Conservation (phyloP, 2,888 invertebrate species). For the Lysandra bellargus region DNA sequence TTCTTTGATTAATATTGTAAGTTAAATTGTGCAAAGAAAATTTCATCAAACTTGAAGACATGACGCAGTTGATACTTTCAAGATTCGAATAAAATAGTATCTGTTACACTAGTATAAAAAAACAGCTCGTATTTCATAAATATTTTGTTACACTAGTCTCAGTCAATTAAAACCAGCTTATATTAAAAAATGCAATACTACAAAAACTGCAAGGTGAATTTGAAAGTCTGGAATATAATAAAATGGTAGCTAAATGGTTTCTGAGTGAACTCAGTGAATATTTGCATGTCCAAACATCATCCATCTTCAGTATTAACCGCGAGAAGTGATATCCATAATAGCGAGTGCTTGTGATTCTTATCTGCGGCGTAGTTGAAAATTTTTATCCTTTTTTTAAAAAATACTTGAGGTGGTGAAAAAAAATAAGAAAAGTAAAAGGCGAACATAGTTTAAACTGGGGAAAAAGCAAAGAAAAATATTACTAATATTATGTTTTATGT, state of each 20-base stretch:
- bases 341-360: slow-evolving; percentile 36
- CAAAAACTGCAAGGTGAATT: background rate
- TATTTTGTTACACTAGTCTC: too few relatives aligned
- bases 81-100: background rate
- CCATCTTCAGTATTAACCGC: slow-evolving; percentile 37
- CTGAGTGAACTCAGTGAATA: slow-evolving; percentile 32
- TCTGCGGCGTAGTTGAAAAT: slow-evolving; percentile 5
- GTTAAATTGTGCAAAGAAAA: slow-evolving; percentile 10
- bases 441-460: too few relatives aligned
- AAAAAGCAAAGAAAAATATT: too few relatives aligned
- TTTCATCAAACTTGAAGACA: background rate
- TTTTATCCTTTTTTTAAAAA: background rate
- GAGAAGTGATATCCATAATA: slow-evolving; percentile 37
- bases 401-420: too few relatives aligned
- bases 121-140: background rate
- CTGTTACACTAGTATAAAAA: background rate
- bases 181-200: background rate
- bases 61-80: background rate
- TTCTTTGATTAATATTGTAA: slow-evolving; percentile 24
- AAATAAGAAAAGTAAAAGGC: too few relatives aligned
- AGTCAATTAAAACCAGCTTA: background rate
- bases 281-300: slow-evolving; percentile 38
- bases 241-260: slow-evolving; percentile 5
- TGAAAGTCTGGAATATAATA: background rate
- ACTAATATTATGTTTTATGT: too few relatives aligned